Base-by-base conservation (phyloP, 2,888 invertebrate genomes). In the Drosophila pegasa region DNA sequence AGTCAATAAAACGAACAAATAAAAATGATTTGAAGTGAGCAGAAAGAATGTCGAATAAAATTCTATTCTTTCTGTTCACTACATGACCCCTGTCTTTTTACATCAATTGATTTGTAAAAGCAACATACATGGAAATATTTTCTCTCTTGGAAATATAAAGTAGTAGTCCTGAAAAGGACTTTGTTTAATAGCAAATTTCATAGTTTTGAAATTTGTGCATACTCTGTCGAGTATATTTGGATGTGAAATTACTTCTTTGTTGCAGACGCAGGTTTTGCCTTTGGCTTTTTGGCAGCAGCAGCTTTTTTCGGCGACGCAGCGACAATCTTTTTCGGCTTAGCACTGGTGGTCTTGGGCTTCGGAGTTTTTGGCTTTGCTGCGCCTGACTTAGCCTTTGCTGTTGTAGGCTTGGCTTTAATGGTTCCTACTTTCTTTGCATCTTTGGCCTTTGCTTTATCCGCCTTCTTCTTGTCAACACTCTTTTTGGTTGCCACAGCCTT, bases 381-480 rank as follows among this genome's bases (percentile, higher is more conserved):
- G n/a, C 45, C 56, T 25, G 54, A 16, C 29, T 70, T 74, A 18
- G 59, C 63, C 38, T 73, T 73, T 45, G 60, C 47, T 40, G 57
- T 57, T 14, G 58, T 56, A n/a, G 74, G 40, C 12, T 78, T 76
- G 9, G 73, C 62, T 47, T 76, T 78, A 4, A 73, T 55, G 12
- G 50, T 65, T n/a, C 71, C 75, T 8, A 48, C 51, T 57, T 79
- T 75, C 51, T 76, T 69, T 2, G 56, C 71, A 60, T 75, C 71
- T 54, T 75, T 78, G 25, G 65, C 69, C 33, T 70, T 75, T 33
- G 71, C 64, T 41, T 76, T 70, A 6, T 71, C 62, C 4, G 62
- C 59, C 22, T 67, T 71, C 64, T 75, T 66, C 20, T 75, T 75
- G 29, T 75, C 76, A n/a, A 50, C 64, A 10, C 54, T 65, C 50